Evolutionary conservation across 2,888 invertebrate species (phyloP).

Genomic region (Oconnorella tubifera): DNA sequence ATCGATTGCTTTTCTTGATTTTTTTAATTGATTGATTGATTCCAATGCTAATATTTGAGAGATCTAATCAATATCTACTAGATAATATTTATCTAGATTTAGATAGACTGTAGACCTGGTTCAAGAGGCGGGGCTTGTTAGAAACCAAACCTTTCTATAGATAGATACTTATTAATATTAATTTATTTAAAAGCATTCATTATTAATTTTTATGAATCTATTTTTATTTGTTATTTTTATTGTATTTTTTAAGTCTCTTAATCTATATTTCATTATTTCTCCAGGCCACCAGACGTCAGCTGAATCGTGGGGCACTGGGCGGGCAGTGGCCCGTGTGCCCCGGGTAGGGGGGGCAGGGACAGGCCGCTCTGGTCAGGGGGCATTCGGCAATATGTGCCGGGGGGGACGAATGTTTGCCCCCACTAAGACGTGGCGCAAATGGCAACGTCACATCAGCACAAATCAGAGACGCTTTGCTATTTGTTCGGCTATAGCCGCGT

Average conservation of each 20-base stretch:
- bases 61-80: too few relatives aligned
- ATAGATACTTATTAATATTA: neutral
- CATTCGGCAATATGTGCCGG: conserved; percentile 99
- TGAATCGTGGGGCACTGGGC: conserved; percentile 99
- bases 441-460: conserved; percentile 95
- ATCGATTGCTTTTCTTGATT: too few relatives aligned
- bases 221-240: too few relatives aligned
- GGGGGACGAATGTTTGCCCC: conserved; percentile 99
- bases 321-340: conserved; percentile 99
- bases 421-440: conserved; percentile 93
- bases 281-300: conserved; percentile 98
- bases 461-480: conserved; percentile 94
- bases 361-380: conserved; percentile 99
- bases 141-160: too few relatives aligned
- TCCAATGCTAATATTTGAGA: too few relatives aligned
- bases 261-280: neutral
- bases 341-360: conserved; percentile 99
- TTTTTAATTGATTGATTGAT: too few relatives aligned
- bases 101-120: too few relatives aligned
- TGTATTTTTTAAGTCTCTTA: too few relatives aligned
- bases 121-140: too few relatives aligned
- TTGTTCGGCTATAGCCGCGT: conserved; percentile 94
- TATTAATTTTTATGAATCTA: neutral
- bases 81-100: too few relatives aligned
- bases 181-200: neutral